Percentiles rank a stretch among this genome's conserved stretches.
Evolutionary conservation across 1,140 invertebrate genomes (phyloP).

Genomic region (Brachionus koreanus): DNA sequence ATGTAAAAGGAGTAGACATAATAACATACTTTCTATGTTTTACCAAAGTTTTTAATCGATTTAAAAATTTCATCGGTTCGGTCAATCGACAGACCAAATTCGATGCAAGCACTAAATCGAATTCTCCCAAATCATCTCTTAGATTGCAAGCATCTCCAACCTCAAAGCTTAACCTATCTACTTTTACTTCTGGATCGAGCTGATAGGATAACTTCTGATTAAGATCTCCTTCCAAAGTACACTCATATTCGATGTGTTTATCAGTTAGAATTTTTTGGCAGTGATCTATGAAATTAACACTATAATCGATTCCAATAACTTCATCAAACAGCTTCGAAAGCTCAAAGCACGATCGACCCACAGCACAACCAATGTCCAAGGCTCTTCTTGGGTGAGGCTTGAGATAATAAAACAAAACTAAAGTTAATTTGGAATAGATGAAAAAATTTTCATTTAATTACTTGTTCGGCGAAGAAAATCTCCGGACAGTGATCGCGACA

Average conservation of each 20-base stretch:
- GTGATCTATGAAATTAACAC: constrained; percentile 53
- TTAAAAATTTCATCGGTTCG: constrained; percentile 52
- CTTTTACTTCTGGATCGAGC: constrained; percentile 49
- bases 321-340: constrained; percentile 51
- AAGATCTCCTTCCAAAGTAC: constrained; percentile 46
- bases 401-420: background rate
- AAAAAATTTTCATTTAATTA: constrained; percentile 23
- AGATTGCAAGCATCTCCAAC: constrained; percentile 57
- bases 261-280: constrained; percentile 52
- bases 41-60: constrained; percentile 47
- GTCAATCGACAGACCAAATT: constrained; percentile 57
- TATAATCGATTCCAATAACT: constrained; percentile 57
- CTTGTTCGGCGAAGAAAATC: constrained; percentile 21
- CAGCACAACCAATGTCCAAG: constrained; percentile 52
- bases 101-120: constrained; percentile 56
- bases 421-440: background rate
- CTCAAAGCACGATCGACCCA: constrained; percentile 57
- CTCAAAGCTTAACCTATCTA: background rate
- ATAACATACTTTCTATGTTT: constrained; percentile 50
- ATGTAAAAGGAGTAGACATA: constrained; percentile 57
- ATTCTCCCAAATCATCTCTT: constrained; percentile 51
- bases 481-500: constrained; percentile 40
- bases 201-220: constrained; percentile 47
- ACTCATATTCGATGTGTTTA: constrained; percentile 43
- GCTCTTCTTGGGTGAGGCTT: constrained; percentile 14